Evolutionary conservation across 64 coral and sea anemone genomes (phyloP).

Genomic region (Montipora foliosa): DNA sequence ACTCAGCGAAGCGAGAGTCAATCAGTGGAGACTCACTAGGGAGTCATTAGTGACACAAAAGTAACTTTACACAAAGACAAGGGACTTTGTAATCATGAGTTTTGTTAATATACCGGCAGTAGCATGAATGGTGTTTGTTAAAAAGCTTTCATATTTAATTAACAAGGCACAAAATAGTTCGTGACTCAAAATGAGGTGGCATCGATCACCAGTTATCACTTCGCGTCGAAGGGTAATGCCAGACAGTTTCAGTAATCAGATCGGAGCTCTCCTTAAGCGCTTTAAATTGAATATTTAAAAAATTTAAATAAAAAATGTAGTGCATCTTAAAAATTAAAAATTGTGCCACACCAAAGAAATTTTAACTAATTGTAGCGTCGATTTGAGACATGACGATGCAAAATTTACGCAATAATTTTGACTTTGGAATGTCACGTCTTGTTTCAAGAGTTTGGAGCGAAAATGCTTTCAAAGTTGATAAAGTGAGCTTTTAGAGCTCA

Average conservation of each 20-base stretch:
- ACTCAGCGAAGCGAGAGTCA: neutral
- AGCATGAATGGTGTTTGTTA: conserved; percentile 19
- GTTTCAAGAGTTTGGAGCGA: neutral
- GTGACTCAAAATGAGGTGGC: neutral
- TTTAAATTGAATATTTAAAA: neutral
- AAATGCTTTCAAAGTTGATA: neutral
- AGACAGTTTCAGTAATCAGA: neutral
- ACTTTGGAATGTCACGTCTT: neutral
- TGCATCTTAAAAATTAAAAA: neutral
- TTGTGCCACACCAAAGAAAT: neutral
- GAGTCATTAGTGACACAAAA: conserved; percentile 32
- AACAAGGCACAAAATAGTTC: neutral
- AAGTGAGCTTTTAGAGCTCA: neutral
- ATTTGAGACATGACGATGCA: neutral
- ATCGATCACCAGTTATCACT: neutral
- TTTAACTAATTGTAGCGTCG: neutral
- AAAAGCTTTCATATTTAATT: conserved; percentile 45
- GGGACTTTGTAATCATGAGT: conserved; percentile 25
- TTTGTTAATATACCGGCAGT: conserved; percentile 32
- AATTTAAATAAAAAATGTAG: neutral
- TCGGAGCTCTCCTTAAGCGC: neutral
- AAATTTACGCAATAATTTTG: neutral
- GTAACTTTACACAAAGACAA: neutral
- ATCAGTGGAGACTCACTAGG: neutral
- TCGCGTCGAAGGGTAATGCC: neutral